A percentile compares a stretch with the other conserved stretches of the same genome.
phyloP scores from a whole-genome alignment of 2,888 invertebrate species.

The Macaria notata region DNA sequence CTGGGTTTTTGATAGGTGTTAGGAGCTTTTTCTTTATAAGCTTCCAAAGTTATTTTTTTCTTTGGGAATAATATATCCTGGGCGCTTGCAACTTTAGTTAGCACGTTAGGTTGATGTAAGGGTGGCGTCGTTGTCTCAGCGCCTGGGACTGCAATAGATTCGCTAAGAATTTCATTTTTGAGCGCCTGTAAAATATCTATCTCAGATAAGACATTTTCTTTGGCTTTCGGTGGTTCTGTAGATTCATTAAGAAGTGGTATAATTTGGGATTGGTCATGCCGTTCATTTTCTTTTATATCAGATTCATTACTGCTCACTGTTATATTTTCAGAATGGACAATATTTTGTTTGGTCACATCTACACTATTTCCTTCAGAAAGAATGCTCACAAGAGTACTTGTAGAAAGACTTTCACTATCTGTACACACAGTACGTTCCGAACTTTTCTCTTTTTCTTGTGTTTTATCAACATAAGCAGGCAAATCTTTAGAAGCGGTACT shows the following conservation, averaged over 20 bases:
- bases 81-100: conserved; percentile 63
- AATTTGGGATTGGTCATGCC: conserved; percentile 34
- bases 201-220: conserved; percentile 59
- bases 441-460: too few species aligned
- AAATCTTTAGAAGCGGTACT: background rate
- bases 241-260: conserved; percentile 64
- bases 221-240: conserved; percentile 39
- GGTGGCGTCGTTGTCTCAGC: conserved; percentile 56
- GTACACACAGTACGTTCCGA: too few species aligned
- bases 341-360: too few species aligned
- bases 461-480: too few species aligned
- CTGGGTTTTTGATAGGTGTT: too few species aligned
- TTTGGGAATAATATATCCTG: conserved; percentile 58
- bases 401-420: too few species aligned
- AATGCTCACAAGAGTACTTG: too few species aligned
- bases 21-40: conserved; percentile 65
- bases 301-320: background rate
- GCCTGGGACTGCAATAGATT: conserved; percentile 52
- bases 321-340: too few species aligned
- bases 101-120: conserved; percentile 66
- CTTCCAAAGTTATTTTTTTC: conserved; percentile 76
- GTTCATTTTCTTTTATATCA: conserved; percentile 12
- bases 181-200: conserved; percentile 75
- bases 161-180: conserved; percentile 73
- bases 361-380: too few species aligned